Evolutionary conservation across 2,888 invertebrate species (phyloP), one percentile per base, ranked within the genome.

Genomic region (Mythimna lalbum): DNA sequence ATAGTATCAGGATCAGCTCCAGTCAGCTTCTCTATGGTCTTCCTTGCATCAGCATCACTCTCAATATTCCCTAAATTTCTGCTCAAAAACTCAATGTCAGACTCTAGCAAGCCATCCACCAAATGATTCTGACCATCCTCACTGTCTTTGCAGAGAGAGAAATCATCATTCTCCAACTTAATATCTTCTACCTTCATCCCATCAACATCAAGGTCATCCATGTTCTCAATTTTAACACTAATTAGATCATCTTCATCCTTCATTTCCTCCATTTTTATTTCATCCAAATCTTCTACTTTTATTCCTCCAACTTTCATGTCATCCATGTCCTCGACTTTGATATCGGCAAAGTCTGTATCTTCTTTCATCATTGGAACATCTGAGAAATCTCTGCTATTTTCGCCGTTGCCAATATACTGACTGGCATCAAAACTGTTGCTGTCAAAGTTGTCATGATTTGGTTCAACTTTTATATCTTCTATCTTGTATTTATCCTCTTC

Each of bases 51-150:
- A 1, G 96, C 94, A 69, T 96, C 96, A 86, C 95, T 96, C 73
- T 96, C 96, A 71, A 96, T 96, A 80, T 96, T 94, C 1, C 95
- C 95, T 81, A 96, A 87, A 79, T 96, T 96, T 33, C 95, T 89
- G 76, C 96, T 96, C 77, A 96, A 86, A 90, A 96, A 96, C 82
- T 96, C 96, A 47, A 96, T 96, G 84, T 96, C 96, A 1, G 96
- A 93, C 75, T 96, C 96, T 39, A 96, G 83, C 59, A 96, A 85
- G 5, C 96, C 96, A 82, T 96, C 95, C 12, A 95, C 95, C 68
- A 96, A 87, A 86, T 93, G 90, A 80, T 87, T 94, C 52, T 94
- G 93, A 50, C 93, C 92, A 80, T 93, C 93, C 66, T 94, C 94
- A 39, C 85, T 71, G 73, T 93, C 92, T 80, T 95, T 96, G 69